Evolutionary conservation across 2,888 invertebrate genomes (phyloP).

Genomic region (Aricia artaxerxes): DNA sequence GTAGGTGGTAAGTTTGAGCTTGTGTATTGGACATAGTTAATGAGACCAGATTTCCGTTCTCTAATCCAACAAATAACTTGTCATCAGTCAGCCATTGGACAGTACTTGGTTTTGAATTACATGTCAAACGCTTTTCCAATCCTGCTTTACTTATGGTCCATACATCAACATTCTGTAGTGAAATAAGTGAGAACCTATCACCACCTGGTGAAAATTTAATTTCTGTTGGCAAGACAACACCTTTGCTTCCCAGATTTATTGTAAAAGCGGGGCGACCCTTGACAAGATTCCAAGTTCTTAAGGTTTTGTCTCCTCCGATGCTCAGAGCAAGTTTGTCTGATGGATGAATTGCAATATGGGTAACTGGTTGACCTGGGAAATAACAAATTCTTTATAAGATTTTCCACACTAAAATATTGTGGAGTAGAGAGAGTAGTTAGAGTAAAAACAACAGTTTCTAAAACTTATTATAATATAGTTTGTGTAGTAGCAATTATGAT

Average conservation of each 20-base stretch:
- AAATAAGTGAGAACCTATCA: conserved; percentile 86
- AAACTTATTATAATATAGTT: neutral
- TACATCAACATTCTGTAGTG: conserved; percentile 86
- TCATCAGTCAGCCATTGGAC: conserved; percentile 85
- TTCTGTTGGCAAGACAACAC: conserved; percentile 72
- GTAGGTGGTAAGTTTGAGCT: conserved; percentile 75
- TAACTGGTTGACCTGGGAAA: conserved; percentile 82
- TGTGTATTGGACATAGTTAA: conserved; percentile 77
- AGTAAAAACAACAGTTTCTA: too few species aligned
- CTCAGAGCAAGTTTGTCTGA: conserved; percentile 93
- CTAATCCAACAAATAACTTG: conserved; percentile 85
- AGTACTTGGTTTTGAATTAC: conserved; percentile 85
- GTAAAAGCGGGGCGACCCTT: conserved; percentile 95
- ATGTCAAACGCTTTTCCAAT: conserved; percentile 83
- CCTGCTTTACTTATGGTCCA: conserved; percentile 91
- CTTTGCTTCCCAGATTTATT: conserved; percentile 89
- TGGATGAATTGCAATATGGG: conserved; percentile 90
- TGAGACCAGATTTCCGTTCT: conserved; percentile 85
- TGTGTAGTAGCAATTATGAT: neutral
- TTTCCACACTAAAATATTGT: too few species aligned
- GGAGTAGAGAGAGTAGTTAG: neutral
- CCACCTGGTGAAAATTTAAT: conserved; percentile 89
- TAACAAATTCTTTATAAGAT: neutral
- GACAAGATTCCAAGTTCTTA: conserved; percentile 96
- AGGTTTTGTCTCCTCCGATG: conserved; percentile 89